These are phyloP conservation scores for Ophiodon elongatus DNA, from an alignment of 2,113 vertebrate species.

Conservation along the genomic window DNA sequence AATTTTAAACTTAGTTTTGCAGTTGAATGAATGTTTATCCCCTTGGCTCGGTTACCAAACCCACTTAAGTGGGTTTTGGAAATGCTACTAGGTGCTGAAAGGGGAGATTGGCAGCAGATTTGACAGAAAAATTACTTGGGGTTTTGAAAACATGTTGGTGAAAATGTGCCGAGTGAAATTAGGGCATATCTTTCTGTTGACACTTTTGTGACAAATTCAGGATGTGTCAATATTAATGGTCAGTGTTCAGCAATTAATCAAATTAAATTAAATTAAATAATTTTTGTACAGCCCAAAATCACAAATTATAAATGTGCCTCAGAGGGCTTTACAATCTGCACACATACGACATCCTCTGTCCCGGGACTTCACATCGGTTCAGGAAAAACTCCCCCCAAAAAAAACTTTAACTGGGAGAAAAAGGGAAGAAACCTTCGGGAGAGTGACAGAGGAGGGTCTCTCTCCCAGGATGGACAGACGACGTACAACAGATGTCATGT, in stretches of 20 bases:
- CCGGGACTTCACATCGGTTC: too few species aligned
- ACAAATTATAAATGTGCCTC: too few species aligned
- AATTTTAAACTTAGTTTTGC: background rate
- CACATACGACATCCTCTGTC: too few species aligned
- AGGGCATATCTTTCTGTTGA: background rate
- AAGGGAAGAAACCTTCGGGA: too few species aligned
- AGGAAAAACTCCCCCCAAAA: too few species aligned
- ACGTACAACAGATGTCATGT: too few species aligned
- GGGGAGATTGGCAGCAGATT: background rate
- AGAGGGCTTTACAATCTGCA: too few species aligned
- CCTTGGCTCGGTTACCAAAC: background rate
- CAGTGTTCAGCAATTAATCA: background rate
- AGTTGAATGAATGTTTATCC: conserved; percentile 11
- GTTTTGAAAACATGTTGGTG: background rate
- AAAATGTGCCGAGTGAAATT: background rate
- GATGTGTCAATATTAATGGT: background rate
- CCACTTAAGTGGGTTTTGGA: background rate
- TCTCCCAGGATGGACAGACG: too few species aligned
- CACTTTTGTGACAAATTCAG: background rate
- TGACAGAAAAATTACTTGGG: background rate
- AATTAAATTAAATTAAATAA: too few species aligned
- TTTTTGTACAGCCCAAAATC: too few species aligned
- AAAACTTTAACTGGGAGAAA: too few species aligned
- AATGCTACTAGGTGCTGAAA: background rate
- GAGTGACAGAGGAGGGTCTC: too few species aligned